Percentiles rank a stretch among this genome's conserved stretches.
Conservation (phyloP, 2,888 invertebrate species). For the Nemotelus pantherinus region DNA sequence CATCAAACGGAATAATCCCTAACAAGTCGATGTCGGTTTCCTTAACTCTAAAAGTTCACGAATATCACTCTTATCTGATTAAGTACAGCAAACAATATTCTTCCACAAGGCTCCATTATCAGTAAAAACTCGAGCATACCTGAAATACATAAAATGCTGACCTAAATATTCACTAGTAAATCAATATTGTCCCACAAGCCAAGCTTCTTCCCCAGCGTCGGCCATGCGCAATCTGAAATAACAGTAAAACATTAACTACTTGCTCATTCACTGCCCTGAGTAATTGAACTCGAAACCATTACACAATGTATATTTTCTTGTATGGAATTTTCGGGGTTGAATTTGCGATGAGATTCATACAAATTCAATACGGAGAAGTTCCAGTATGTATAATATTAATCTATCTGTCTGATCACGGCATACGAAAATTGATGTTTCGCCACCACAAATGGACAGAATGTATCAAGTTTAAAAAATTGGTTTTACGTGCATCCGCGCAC, state of each 20-base stretch:
- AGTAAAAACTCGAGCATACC: too few relatives aligned
- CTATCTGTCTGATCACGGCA: constrained; percentile 64
- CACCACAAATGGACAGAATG: constrained; percentile 64
- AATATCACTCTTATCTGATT: too few relatives aligned
- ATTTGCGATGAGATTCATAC: constrained; percentile 55
- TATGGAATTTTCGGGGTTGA: constrained; percentile 64
- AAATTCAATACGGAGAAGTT: constrained; percentile 64
- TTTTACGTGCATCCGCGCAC: background rate
- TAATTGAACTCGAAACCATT: too few relatives aligned
- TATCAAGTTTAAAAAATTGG: constrained; percentile 13
- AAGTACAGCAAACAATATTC: too few relatives aligned
- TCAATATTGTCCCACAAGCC: too few relatives aligned
- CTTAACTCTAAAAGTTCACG: too few relatives aligned
- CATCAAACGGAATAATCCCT: too few relatives aligned
- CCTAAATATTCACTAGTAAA: too few relatives aligned
- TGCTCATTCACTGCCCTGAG: background rate
- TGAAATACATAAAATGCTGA: too few relatives aligned
- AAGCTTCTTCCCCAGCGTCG: background rate
- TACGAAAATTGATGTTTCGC: constrained; percentile 60
- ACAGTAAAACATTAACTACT: background rate
- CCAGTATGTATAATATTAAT: constrained; percentile 57
- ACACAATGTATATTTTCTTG: constrained; percentile 49
- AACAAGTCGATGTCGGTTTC: too few relatives aligned
- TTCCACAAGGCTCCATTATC: too few relatives aligned
- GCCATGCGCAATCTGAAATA: background rate